phyloP scores from a whole-genome alignment of 2,113 vertebrate species.

The Burhinus bistriatus region DNA sequence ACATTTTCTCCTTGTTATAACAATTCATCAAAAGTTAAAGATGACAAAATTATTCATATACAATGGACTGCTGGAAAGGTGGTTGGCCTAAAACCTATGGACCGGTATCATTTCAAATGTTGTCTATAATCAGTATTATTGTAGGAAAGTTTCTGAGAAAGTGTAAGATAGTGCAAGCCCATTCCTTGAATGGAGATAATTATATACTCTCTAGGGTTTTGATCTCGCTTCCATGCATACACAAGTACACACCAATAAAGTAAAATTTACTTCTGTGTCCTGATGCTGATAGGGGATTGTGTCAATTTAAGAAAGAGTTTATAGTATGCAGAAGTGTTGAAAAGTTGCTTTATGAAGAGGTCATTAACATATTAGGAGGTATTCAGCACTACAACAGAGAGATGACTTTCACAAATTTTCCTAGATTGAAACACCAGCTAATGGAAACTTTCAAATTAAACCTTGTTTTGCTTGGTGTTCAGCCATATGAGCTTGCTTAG shows the following conservation, averaged over 20 bases:
- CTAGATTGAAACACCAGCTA: not conserved
- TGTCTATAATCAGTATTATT: not conserved
- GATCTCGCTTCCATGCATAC: not conserved
- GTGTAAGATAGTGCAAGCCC: not conserved
- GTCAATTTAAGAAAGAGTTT: not conserved
- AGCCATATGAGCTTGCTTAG: not conserved
- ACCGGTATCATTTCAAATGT: not conserved
- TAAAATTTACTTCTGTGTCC: not conserved
- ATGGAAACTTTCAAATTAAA: not conserved
- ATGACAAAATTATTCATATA: not conserved
- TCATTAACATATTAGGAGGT: not conserved
- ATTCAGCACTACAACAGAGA: not conserved
- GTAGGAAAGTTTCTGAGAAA: not conserved
- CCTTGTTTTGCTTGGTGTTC: not conserved
- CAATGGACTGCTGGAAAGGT: not conserved
- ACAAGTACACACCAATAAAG: not conserved
- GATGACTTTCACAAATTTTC: not conserved
- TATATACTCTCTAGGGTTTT: not conserved
- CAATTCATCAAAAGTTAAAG: not conserved
- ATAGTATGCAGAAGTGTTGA: not conserved
- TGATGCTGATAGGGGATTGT: not conserved
- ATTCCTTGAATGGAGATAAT: not conserved
- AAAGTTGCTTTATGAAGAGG: not conserved
- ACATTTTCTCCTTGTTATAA: not conserved
- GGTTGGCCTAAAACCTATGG: not conserved